Evolutionary conservation across 2,797 vertebrate species (phyloP).

Genomic region (Erithacus rubecula): DNA sequence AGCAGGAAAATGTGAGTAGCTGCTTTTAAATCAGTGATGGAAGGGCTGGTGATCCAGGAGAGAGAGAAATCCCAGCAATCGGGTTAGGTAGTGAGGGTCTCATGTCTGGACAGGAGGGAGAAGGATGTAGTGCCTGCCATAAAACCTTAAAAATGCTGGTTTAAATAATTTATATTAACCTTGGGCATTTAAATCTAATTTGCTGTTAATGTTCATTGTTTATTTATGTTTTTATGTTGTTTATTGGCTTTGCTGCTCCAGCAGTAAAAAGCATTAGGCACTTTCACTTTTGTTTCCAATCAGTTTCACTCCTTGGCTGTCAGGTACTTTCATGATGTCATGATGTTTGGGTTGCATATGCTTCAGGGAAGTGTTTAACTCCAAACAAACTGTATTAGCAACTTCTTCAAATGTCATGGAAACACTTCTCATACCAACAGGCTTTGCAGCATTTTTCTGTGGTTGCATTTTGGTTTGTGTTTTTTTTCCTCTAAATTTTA

Average conservation of each 20-base stretch:
- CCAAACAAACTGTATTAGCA: conserved; percentile 35
- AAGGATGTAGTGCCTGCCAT: background rate
- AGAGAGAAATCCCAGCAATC: background rate
- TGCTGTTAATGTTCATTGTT: background rate
- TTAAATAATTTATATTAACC: background rate
- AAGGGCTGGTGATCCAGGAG: background rate
- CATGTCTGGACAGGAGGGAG: background rate
- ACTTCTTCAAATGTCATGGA: conserved; percentile 34
- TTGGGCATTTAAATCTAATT: background rate
- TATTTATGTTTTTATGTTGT: conserved; percentile 28
- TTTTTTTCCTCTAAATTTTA: background rate
- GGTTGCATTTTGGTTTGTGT: fast-evolving
- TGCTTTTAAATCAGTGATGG: background rate
- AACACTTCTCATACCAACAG: background rate
- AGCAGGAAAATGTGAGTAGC: background rate
- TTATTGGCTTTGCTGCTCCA: background rate
- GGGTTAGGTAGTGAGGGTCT: background rate
- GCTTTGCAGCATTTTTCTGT: background rate
- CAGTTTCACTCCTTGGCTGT: conserved; percentile 28
- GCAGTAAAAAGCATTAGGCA: background rate
- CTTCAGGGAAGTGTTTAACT: conserved; percentile 36
- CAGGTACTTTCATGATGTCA: conserved; percentile 23
- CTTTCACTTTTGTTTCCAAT: conserved; percentile 16
- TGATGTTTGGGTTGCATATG: conserved; percentile 37
- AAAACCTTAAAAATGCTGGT: background rate